Evolutionary conservation across 2,797 vertebrate species (phyloP), one percentile per base, ranked within the genome.

Genomic region (Hydrophis major): DNA sequence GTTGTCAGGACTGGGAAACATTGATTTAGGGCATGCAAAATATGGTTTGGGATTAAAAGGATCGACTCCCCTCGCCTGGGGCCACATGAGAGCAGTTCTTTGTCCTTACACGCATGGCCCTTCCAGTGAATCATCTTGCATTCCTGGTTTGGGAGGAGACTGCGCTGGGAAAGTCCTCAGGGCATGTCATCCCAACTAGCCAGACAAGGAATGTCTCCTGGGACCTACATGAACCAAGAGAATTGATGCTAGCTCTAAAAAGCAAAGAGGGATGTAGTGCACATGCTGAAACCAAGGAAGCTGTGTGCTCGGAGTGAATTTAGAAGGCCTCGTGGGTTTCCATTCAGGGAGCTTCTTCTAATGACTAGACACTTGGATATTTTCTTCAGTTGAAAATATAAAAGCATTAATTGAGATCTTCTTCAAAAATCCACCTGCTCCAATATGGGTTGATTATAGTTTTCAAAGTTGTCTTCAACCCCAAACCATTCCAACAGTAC

Each of bases 41-140:
- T 47, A 14, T 89, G 57, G n/a, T 11, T 91, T 93, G 7, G 37
- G 90, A 93, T 91, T 16, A 83, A 59, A 91, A 91, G 25, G 86
- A 50, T 28, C 12, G 4, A 25, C 63, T 28, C 86, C 86, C 66
- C 37, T 88, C 22, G 86, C 86, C 92, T 88, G 27, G 28, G 63
- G 89, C 74, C 55, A 61, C n/a, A 47, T 1, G 14, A 60, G 16
- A 32, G 55, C 25, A 7, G 28, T 5, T 4, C 50, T 83, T 66
- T 88, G 90, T 57, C 47, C 13, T 83, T 57, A 78, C 86, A 91
- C 3, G 86, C 14, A 55, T 6, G 4, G 11, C 86, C 50, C 66
- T 74, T 83, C 22, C 86, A 61, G 7, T 50, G 4, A 22, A 66
- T 28, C 2, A 1, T 66, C 20, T 74, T 60, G 55, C 83, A 88